These are phyloP conservation scores for Phyto melanocephala DNA, from an alignment of 2,888 invertebrate species.

Conservation along the genomic window DNA sequence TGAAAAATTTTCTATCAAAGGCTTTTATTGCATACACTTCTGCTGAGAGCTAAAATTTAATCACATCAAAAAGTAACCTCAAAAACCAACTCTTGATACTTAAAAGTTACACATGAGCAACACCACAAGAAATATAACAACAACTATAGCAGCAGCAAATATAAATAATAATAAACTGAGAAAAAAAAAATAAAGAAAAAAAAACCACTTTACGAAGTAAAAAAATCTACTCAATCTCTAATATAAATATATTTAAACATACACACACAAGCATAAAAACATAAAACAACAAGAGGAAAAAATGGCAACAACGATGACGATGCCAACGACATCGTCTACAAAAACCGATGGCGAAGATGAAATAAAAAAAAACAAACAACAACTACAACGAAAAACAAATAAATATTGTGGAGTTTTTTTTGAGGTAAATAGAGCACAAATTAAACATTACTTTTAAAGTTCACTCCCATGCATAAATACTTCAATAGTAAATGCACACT, in stretches of 20 bases:
- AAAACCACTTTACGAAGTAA: constrained; percentile 31
- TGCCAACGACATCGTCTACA: constrained; percentile 1
- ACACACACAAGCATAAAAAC: not conserved
- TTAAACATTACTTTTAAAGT: constrained; percentile 3
- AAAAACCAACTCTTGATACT: constrained; percentile 59
- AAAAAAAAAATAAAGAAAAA: constrained; percentile 18
- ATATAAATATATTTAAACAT: too few relatives aligned
- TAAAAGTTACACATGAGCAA: constrained; percentile 58
- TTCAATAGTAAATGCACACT: not conserved
- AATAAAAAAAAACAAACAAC: constrained; percentile 8
- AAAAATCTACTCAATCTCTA: not conserved
- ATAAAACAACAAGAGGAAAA: constrained; percentile 7
- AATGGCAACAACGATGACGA: constrained; percentile 19
- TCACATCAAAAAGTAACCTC: constrained; percentile 56
- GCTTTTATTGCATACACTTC: too few relatives aligned
- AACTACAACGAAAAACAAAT: constrained; percentile 28
- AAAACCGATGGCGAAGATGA: not conserved
- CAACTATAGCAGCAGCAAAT: not conserved
- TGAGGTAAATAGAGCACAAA: constrained; percentile 55
- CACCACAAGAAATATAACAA: constrained; percentile 40
- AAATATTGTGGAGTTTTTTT: constrained; percentile 42
- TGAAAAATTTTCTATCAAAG: too few relatives aligned
- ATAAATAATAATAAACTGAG: constrained; percentile 25
- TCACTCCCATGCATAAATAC: not conserved
- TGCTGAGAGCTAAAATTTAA: too few relatives aligned